Base-by-base conservation (phyloP, 2,888 invertebrate species). In the Dendrolimus pini region DNA sequence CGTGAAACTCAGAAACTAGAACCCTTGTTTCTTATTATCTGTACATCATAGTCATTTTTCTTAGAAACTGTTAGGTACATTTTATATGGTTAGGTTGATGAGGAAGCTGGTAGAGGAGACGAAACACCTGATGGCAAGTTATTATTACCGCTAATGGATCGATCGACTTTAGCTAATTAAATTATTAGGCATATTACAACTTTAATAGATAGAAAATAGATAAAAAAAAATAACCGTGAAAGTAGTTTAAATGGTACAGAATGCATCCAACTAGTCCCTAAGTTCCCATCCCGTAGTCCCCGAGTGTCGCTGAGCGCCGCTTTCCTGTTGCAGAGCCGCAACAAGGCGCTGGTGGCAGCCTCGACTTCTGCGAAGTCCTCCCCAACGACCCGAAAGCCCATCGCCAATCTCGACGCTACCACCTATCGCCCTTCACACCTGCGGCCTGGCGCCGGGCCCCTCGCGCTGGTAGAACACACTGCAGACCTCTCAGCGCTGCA, bases 311-410 rank as follows among this genome's bases (percentile, higher is more conserved):
- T 85, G 83, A 86, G 85, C 77, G 75, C 82, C 74, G 75, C 75
- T 81, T 85, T 84, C 80, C 77, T 91, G 87, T 91, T 91, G 87
- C 91, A 91, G 91, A 90, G 79, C 77, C 89, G 89, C 83, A 89
- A 89, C 86, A 77, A 69, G 69, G 88, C 80, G 77, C 84, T 89
- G 81, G 72, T 67, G 67, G 73, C 69, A 61, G 70, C 61, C 62
- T 58, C 68, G 57, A 56, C 59, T 57, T 60, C 68, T 59, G 55
- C 61, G 57, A 47, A 47, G 53, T 59, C 59, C 41, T 62, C 54
- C 58, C 60, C 57, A 59, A 60, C 58, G 56, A 65, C 55, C 62
- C 65, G 56, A 42, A 64, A 55, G 60, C 47, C 74, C 61, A 58
- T 71, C 65, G 74, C 65, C 14, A 72, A 65, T 53, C 64, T 78